A percentile compares a stretch with the other conserved stretches of the same genome.
Evolutionary conservation across 2,888 invertebrate species (phyloP).

Genomic region (Ormyrus pomaceus): DNA sequence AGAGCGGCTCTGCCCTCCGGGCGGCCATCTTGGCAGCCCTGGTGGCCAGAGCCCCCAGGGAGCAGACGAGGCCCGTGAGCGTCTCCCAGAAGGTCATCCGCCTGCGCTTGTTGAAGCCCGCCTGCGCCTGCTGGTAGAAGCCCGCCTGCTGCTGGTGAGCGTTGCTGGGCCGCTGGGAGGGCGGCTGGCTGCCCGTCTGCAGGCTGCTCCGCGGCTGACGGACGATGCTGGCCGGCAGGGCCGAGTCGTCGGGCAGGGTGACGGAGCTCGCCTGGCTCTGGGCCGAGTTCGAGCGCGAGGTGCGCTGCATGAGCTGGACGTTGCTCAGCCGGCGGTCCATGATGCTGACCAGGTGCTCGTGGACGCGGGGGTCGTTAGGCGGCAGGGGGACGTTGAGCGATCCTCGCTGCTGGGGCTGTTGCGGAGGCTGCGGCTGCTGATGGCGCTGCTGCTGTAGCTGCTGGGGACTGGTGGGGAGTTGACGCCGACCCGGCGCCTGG

Average conservation of each 20-base stretch:
- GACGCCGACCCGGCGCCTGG: slow-evolving; percentile 56
- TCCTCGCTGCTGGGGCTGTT: background rate
- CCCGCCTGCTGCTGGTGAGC: slow-evolving; percentile 8
- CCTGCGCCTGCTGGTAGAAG: slow-evolving; percentile 58
- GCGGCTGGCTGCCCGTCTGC: background rate
- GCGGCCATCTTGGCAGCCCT: slow-evolving; percentile 74
- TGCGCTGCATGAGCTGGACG: slow-evolving; percentile 63
- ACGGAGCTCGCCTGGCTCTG: slow-evolving; percentile 44
- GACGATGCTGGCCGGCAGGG: slow-evolving; percentile 11
- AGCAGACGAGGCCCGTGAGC: slow-evolving; percentile 75
- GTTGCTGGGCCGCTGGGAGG: slow-evolving; percentile 55
- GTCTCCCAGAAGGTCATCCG: slow-evolving; percentile 74
- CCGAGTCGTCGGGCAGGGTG: slow-evolving; percentile 1
- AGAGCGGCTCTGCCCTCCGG: slow-evolving; percentile 68
- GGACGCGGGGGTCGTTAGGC: slow-evolving; percentile 66
- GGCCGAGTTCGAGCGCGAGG: slow-evolving; percentile 52
- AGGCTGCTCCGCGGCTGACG: slow-evolving; percentile 16
- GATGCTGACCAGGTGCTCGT: slow-evolving; percentile 69
- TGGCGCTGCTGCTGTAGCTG: slow-evolving; percentile 23
- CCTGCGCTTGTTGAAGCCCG: slow-evolving; percentile 35
- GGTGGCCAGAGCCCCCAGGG: slow-evolving; percentile 74
- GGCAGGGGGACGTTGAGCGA: slow-evolving; percentile 55
- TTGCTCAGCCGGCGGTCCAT: slow-evolving; percentile 72
- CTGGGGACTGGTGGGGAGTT: slow-evolving; percentile 46
- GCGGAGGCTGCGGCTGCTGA: background rate